Conservation (phyloP, 2,888 invertebrate species). For the Chironomus tentans region DNA sequence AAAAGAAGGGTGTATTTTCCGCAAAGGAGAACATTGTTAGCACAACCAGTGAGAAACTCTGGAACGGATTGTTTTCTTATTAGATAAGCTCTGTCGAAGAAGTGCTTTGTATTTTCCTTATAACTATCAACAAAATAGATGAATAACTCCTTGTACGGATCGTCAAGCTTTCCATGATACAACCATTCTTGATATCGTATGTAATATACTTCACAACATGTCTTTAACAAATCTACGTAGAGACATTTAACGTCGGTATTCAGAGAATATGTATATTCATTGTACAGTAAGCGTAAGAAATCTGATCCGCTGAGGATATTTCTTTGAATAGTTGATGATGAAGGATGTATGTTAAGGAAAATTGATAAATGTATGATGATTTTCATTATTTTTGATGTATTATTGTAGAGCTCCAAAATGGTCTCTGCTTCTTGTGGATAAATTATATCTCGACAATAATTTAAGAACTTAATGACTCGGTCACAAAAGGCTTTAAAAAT, state of each 20-base stretch:
- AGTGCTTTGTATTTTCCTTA: constrained; percentile 38
- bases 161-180: constrained; percentile 73
- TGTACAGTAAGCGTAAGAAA: constrained; percentile 37
- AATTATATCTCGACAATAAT: constrained; percentile 47
- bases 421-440: constrained; percentile 33
- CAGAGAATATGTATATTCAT: constrained; percentile 35
- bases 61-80: constrained; percentile 46
- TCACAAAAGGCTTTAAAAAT: constrained; percentile 48
- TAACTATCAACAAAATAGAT: constrained; percentile 43
- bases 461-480: constrained; percentile 50
- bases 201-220: constrained; percentile 39
- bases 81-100: constrained; percentile 39
- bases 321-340: constrained; percentile 32
- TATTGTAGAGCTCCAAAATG: constrained; percentile 33
- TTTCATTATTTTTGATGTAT: constrained; percentile 34
- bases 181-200: constrained; percentile 66
- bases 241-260: constrained; percentile 35
- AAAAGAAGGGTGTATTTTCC: constrained; percentile 65
- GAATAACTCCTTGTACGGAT: constrained; percentile 76
- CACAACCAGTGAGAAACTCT: constrained; percentile 54
- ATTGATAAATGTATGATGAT: constrained; percentile 35
- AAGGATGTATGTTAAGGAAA: constrained; percentile 35
- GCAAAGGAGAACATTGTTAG: constrained; percentile 58
- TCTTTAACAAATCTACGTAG: constrained; percentile 36
- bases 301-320: constrained; percentile 35